Base-by-base conservation (phyloP, 2,797 vertebrate species). In the Leuciscus waleckii region DNA sequence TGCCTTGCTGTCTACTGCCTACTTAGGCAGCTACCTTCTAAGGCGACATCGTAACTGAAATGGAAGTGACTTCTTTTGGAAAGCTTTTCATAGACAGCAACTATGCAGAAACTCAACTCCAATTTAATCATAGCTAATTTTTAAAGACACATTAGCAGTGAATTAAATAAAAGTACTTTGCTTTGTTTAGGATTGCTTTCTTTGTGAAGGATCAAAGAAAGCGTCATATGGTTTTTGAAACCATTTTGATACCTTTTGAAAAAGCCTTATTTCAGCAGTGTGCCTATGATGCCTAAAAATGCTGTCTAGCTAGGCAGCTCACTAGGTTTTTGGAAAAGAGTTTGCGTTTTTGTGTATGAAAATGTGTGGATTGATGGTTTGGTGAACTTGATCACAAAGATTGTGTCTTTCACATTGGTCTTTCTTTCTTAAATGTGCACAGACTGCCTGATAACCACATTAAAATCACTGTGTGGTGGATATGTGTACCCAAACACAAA, bases 331-430 rank as follows among this genome's bases (percentile, higher is more conserved):
- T 70, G 65, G 65, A 61, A 43, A 51, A 46, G 65, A 70, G 83
- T 76, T 14, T 69, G 65, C 69, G 7, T 51, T 61, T 87, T 84
- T 85, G 79, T 89, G 83, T 0, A 49, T 75, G 76, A 54, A 84
- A 87, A 81, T 74, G 77, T 90, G 74, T 88, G 54, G 32, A 21
- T 73, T 19, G n/a, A 58, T 74, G 69, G 71, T 67, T 67, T 79
- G 49, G 39, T 85, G 32, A 19, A 43, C 9, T 58, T 76, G 41
- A 83, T 87, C 65, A 82, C 65, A 73, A 49, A 54, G 5, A 56
- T 82, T 67, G 65, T 32, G 46, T 11, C 39, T 37, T 63, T 82
- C 56, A 87, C 81, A 19, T 83, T 14, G 41, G 37, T 73, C 10
- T 32, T 29, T 81, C 41, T 54, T 82, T 75, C 56, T 32, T 21